Percentiles rank a stretch among this genome's conserved stretches.
Conservation (phyloP, 2,113 vertebrate genomes). For the Elachura formosa region DNA sequence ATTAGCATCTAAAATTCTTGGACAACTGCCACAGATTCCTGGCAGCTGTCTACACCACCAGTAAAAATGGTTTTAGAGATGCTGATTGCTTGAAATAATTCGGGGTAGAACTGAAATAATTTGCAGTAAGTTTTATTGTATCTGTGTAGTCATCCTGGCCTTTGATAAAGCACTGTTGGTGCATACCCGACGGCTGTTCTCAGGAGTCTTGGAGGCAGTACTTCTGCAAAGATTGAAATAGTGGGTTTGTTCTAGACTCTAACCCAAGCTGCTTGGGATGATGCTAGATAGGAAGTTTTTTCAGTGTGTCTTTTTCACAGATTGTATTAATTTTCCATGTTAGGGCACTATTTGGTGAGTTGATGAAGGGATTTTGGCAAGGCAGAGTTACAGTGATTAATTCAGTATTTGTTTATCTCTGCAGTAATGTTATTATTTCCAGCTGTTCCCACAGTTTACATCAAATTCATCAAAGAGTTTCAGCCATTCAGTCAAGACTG, state of each 20-base stretch:
- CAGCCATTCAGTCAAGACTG: not conserved
- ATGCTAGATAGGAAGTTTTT: not conserved
- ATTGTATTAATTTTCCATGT: not conserved
- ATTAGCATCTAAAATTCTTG: slow-evolving; percentile 46
- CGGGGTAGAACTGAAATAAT: not conserved
- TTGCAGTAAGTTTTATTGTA: not conserved
- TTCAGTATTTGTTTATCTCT: not conserved
- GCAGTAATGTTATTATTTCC: not conserved
- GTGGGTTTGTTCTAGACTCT: not conserved
- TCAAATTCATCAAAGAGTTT: not conserved
- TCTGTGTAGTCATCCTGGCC: not conserved
- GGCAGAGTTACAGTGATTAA: not conserved
- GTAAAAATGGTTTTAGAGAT: not conserved
- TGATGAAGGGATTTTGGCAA: not conserved
- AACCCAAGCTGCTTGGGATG: not conserved
- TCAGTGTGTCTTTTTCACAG: not conserved
- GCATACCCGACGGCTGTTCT: not conserved
- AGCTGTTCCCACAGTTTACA: not conserved
- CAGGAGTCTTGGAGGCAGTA: not conserved
- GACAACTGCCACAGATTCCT: slow-evolving; percentile 22
- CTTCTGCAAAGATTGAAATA: not conserved
- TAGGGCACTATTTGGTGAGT: not conserved
- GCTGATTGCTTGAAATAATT: not conserved
- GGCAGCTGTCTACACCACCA: not conserved
- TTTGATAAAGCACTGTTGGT: not conserved